phyloP scores from a whole-genome alignment of 2,888 invertebrate genomes.

The Trimorus sp. region DNA sequence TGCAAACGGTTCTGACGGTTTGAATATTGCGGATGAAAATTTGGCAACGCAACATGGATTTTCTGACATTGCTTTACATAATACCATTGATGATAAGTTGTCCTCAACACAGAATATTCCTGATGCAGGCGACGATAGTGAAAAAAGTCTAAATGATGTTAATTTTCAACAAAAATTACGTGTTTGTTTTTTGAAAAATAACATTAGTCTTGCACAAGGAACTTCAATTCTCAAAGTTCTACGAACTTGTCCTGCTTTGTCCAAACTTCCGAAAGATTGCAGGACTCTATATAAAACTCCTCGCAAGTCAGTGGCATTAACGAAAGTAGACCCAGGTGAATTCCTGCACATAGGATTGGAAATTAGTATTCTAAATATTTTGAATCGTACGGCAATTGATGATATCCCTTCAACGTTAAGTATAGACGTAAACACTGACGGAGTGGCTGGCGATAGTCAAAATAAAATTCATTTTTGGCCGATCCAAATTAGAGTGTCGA shows the following conservation, averaged over 20 bases:
- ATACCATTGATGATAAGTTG: no score
- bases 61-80: not conserved
- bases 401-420: no score
- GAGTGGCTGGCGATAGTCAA: no score
- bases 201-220: not conserved
- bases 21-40: no score
- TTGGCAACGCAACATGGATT: not conserved
- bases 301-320: not conserved
- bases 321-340: not conserved
- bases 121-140: not conserved
- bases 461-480: no score
- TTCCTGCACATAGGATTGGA: conserved; percentile 3
- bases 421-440: no score
- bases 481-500: no score
- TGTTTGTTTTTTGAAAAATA: not conserved
- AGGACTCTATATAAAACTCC: conserved; percentile 10
- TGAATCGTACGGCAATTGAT: not conserved
- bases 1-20: not conserved
- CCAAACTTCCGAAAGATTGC: conserved; percentile 3
- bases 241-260: not conserved
- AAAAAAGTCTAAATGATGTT: not conserved
- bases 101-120: no score
- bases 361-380: no score
- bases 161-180: conserved; percentile 1
- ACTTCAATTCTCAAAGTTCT: conserved; percentile 12